Conservation (phyloP, 1,140 invertebrate genomes). For the Leptinotarsa texana region DNA sequence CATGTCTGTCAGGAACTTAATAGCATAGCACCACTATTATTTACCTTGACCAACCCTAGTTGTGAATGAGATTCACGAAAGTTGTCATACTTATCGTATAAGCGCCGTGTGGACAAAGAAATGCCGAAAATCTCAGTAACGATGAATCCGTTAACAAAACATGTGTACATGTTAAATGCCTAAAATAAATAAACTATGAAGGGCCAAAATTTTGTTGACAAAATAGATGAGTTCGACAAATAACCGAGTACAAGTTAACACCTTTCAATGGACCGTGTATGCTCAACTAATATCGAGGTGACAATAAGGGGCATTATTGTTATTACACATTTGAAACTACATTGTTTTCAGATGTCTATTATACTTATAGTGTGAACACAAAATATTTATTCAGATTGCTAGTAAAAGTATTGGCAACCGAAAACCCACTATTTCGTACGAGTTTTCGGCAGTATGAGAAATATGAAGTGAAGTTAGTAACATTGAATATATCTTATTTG, state of each 20-base stretch:
- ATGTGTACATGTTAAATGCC: slow-evolving; percentile 9
- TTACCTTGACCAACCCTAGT: too few species aligned
- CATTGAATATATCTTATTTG: too few species aligned
- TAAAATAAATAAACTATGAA: slow-evolving; percentile 14
- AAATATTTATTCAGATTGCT: slow-evolving; percentile 1
- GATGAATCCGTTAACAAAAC: slow-evolving; percentile 17
- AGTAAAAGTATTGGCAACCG: too few species aligned
- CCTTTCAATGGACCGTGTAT: slow-evolving; percentile 2
- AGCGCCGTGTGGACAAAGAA: slow-evolving; percentile 9
- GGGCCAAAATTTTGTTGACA: slow-evolving; percentile 5
- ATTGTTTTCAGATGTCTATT: slow-evolving; percentile 2
- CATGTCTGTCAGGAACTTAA: too few species aligned
- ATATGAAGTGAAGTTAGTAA: too few species aligned
- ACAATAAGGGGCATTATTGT: slow-evolving; percentile 12
- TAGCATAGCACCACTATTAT: too few species aligned
- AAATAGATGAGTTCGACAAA: slow-evolving; percentile 6
- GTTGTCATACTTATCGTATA: too few species aligned
- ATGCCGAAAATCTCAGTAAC: not conserved
- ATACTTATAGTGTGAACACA: slow-evolving; percentile 7
- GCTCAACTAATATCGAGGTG: slow-evolving; percentile 7
- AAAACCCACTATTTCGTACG: too few species aligned
- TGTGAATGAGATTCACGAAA: too few species aligned
- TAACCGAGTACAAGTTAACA: not conserved
- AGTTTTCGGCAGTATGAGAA: too few species aligned
- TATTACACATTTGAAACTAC: not conserved